A percentile compares a stretch with the other conserved stretches of the same genome.
phyloP scores from a whole-genome alignment of 64 coral and sea anemone species.

The Pocillopora verrucosa region DNA sequence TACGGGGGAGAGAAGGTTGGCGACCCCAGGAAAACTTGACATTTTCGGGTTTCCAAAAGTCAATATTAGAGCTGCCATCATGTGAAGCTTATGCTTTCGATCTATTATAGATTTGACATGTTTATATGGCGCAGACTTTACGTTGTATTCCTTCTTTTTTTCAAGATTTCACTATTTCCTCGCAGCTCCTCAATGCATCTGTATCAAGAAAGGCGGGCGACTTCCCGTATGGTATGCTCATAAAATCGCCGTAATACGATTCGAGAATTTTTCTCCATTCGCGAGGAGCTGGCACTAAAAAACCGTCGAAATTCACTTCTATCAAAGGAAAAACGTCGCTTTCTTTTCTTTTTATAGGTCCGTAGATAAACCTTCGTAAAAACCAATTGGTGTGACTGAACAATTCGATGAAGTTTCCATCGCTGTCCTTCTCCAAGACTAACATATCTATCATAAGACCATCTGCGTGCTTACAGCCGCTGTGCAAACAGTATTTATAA shows the following conservation, averaged over 20 bases:
- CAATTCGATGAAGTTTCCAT: constrained; percentile 12
- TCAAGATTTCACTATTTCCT: background rate
- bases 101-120: too few species aligned
- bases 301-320: constrained; percentile 56
- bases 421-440: background rate
- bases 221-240: background rate
- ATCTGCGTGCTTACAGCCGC: too few species aligned
- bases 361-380: constrained; percentile 1
- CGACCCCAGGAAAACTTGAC: too few species aligned
- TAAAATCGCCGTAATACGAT: constrained; percentile 39
- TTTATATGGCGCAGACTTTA: too few species aligned
- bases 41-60: too few species aligned
- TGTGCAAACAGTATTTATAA: too few species aligned
- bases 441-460: too few species aligned
- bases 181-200: constrained; percentile 39
- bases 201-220: background rate
- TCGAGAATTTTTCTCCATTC: constrained; percentile 55
- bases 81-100: too few species aligned
- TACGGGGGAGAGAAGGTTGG: too few species aligned
- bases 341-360: background rate
- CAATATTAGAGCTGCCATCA: too few species aligned
- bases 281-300: constrained; percentile 34
- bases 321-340: constrained; percentile 32
- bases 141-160: too few species aligned
- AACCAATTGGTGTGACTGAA: background rate